Percentiles rank a stretch among this genome's conserved stretches.
phyloP scores from a whole-genome alignment of 2,113 vertebrate genomes.

The Drymodes brunneopygia region DNA sequence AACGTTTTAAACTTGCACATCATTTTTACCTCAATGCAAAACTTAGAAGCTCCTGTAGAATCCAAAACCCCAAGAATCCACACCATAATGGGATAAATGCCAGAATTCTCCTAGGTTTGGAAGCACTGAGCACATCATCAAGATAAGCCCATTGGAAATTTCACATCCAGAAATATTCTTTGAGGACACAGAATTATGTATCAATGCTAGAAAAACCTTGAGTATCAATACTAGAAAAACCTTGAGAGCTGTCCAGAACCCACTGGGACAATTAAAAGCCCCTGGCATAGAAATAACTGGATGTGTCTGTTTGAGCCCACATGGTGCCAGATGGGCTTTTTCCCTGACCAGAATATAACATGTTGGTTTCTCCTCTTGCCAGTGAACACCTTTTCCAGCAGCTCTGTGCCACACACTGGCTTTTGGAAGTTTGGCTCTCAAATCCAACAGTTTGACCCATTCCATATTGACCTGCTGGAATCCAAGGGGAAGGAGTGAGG shows the following conservation, averaged over 20 bases:
- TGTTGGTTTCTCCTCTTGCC: neutral
- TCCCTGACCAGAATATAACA: neutral
- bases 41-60: neutral
- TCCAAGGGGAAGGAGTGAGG: constrained; percentile 31
- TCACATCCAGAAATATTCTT: neutral
- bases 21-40: neutral
- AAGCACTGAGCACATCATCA: neutral
- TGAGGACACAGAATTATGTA: neutral
- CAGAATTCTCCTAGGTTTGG: neutral
- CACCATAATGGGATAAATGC: neutral
- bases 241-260: neutral
- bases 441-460: constrained; percentile 44
- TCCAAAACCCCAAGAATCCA: neutral
- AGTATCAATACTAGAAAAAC: neutral
- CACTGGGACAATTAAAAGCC: neutral
- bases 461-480: constrained; percentile 74
- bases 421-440: constrained; percentile 73
- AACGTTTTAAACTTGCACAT: neutral
- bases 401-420: constrained; percentile 78
- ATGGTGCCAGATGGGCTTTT: neutral
- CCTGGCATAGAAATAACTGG: neutral
- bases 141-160: neutral
- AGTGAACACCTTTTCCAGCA: constrained; percentile 73
- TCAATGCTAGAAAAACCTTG: neutral
- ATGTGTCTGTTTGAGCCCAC: neutral